These are phyloP conservation scores for Euclidia mi DNA, from an alignment of 2,888 invertebrate genomes.

Conservation along the genomic window DNA sequence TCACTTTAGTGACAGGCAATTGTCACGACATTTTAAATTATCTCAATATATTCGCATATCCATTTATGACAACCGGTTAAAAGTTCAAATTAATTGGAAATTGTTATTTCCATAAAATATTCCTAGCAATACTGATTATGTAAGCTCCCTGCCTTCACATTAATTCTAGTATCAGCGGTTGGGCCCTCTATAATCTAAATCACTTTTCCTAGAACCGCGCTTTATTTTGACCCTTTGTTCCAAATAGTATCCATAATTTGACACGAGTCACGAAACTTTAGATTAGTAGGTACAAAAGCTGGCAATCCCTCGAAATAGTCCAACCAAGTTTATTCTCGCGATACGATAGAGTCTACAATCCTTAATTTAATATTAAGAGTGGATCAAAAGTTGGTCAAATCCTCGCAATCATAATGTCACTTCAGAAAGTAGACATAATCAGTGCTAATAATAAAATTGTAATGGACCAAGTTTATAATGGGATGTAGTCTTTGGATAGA, in stretches of 20 bases:
- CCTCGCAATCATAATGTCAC: constrained; percentile 17
- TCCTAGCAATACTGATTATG: too few relatives aligned
- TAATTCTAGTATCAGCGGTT: too few relatives aligned
- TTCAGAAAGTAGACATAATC: constrained; percentile 10
- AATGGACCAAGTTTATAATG: constrained; percentile 26
- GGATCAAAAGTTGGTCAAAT: constrained; percentile 9
- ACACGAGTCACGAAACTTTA: constrained; percentile 61
- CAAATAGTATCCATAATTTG: constrained; percentile 49
- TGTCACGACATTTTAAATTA: too few relatives aligned
- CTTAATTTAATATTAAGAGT: constrained; percentile 7
- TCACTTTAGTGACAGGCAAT: too few relatives aligned
- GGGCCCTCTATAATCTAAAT: background rate
- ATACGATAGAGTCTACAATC: constrained; percentile 31
- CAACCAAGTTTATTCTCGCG: constrained; percentile 30
- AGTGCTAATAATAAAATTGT: constrained; percentile 20
- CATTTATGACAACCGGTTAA: too few relatives aligned
- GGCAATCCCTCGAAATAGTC: constrained; percentile 41
- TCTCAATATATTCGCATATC: too few relatives aligned
- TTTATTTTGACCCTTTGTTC: constrained; percentile 52
- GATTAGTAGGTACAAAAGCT: constrained; percentile 57
- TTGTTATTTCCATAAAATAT: too few relatives aligned
- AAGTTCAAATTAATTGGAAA: too few relatives aligned
- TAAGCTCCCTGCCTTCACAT: too few relatives aligned
- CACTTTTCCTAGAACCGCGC: constrained; percentile 27
- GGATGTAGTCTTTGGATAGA: background rate